Conservation (phyloP, 2,888 invertebrate genomes). For the Muscina levida region DNA sequence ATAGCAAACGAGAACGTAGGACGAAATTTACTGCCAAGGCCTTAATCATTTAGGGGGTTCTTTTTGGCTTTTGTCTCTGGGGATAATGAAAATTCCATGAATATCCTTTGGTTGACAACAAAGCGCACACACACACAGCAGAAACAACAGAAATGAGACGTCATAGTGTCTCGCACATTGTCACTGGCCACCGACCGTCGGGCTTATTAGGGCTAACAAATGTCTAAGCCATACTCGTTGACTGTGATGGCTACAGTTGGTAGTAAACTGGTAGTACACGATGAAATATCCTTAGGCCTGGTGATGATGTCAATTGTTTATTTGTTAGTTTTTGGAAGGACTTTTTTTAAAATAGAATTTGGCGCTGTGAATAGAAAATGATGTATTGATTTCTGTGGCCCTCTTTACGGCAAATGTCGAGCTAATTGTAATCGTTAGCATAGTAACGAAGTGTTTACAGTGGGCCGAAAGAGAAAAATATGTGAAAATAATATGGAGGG, state of each 20-base stretch:
- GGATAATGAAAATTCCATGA: constrained; percentile 39
- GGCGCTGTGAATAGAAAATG: constrained; percentile 2
- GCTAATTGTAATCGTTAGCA: constrained; percentile 35
- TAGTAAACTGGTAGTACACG: constrained; percentile 64
- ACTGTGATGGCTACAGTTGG: constrained; percentile 63
- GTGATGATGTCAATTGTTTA: background rate
- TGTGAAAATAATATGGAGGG: background rate
- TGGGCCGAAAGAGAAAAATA: constrained; percentile 19
- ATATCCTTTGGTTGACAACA: constrained; percentile 28
- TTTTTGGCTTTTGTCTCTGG: background rate
- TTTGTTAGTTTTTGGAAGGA: background rate
- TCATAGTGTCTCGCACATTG: constrained; percentile 76
- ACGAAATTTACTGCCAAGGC: constrained; percentile 34
- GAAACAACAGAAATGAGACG: constrained; percentile 70
- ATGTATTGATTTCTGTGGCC: constrained; percentile 20
- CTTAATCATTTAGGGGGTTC: constrained; percentile 9
- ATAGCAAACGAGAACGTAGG: background rate
- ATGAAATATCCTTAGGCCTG: constrained; percentile 28
- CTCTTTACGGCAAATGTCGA: constrained; percentile 2
- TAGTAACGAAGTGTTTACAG: constrained; percentile 28
- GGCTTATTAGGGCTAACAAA: constrained; percentile 72
- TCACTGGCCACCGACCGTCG: constrained; percentile 72
- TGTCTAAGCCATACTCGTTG: constrained; percentile 56
- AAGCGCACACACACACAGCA: background rate
- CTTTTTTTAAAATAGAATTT: background rate